Percentiles rank a stretch among this genome's conserved stretches.
phyloP scores from a whole-genome alignment of 2,113 vertebrate species.

The Cnemophilus loriae region DNA sequence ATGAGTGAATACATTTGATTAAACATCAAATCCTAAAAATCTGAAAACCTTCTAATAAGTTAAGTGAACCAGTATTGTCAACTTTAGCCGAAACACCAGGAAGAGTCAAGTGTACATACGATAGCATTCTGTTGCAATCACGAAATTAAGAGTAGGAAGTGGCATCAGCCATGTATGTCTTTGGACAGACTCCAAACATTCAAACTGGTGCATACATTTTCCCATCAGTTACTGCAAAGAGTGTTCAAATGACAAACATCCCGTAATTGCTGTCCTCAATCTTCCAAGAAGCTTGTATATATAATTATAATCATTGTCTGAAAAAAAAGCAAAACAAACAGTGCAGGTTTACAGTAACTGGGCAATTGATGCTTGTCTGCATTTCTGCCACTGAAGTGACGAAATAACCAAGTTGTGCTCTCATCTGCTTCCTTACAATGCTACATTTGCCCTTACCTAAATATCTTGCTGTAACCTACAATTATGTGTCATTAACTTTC shows the following conservation, averaged over 20 bases:
- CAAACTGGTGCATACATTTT: background rate
- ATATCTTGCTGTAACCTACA: background rate
- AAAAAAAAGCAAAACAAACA: background rate
- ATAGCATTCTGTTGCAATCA: background rate
- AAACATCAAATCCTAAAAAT: background rate
- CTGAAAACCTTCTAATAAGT: background rate
- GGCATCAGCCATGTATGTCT: background rate
- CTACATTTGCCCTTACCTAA: background rate
- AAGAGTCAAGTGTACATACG: background rate
- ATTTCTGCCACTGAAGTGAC: background rate
- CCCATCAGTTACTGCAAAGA: background rate
- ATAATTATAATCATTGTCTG: constrained; percentile 4
- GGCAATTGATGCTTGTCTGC: background rate
- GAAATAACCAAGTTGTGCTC: background rate
- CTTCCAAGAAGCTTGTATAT: background rate
- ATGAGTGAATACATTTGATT: background rate
- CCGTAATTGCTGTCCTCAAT: background rate
- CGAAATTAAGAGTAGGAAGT: background rate
- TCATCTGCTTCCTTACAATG: background rate
- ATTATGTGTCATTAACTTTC: background rate
- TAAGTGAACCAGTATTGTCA: background rate
- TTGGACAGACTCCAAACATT: background rate
- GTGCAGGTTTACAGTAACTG: background rate
- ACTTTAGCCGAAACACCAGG: background rate
- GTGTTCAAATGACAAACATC: background rate